Conservation (phyloP, 92 coral and sea anemone species). For the Palythoa grandis region DNA sequence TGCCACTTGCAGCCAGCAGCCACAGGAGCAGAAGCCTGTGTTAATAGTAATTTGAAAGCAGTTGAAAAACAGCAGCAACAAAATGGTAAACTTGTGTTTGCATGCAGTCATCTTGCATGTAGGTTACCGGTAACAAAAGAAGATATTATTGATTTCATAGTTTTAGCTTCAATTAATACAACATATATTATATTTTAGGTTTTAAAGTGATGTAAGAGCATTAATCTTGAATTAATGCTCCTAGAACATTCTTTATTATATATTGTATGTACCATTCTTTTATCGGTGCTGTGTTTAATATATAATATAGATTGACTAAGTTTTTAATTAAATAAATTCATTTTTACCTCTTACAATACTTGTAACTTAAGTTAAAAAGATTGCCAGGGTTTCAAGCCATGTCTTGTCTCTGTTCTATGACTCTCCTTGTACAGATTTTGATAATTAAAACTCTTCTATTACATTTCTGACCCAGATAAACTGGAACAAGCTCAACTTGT, state of each 20-base stretch:
- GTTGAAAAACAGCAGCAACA: not conserved
- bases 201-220: too few relatives aligned
- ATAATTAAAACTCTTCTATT: not conserved
- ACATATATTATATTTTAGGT: too few relatives aligned
- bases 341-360: too few relatives aligned
- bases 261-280: too few relatives aligned
- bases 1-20: conserved; percentile 6
- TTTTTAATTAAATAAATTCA: too few relatives aligned
- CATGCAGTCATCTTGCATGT: not conserved
- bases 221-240: too few relatives aligned
- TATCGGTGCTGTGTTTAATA: too few relatives aligned
- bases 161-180: not conserved
- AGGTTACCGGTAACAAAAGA: not conserved
- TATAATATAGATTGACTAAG: too few relatives aligned
- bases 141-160: not conserved
- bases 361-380: too few relatives aligned
- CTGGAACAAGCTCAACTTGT: not conserved
- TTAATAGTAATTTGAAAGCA: not conserved
- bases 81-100: not conserved
- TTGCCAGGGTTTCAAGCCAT: too few relatives aligned
- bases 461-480: not conserved
- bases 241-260: too few relatives aligned
- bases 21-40: conserved; percentile 3
- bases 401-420: too few relatives aligned
- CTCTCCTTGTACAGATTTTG: not conserved